phyloP scores from a whole-genome alignment of 2,888 invertebrate genomes.

The Caenorhabditis angaria region DNA sequence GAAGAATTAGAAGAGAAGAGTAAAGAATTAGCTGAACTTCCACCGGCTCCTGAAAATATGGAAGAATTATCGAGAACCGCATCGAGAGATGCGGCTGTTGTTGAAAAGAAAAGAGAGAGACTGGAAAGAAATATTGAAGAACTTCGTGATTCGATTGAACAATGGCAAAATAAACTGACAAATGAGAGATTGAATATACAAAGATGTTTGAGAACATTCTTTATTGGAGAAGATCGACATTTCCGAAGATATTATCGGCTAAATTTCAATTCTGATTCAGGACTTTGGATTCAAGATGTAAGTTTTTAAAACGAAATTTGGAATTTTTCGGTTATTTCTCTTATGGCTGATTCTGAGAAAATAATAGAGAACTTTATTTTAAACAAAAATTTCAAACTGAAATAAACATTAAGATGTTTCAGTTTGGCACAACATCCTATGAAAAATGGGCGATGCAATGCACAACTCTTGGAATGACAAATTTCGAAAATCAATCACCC shows the following conservation, averaged over 20 bases:
- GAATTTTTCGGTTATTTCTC: too few relatives aligned
- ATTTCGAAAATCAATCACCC: constrained; percentile 11
- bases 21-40: too few relatives aligned
- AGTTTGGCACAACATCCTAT: constrained; percentile 40
- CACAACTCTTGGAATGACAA: constrained; percentile 12
- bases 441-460: constrained; percentile 38
- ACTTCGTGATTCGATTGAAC: too few relatives aligned
- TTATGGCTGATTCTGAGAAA: not conserved
- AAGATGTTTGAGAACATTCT: constrained; percentile 3
- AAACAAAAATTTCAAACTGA: not conserved
- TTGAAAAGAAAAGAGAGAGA: not conserved
- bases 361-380: not conserved
- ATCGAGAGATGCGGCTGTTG: not conserved
- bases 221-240: constrained; percentile 55
- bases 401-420: constrained; percentile 10
- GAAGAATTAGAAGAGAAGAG: too few relatives aligned
- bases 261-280: constrained; percentile 43
- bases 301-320: constrained; percentile 15
- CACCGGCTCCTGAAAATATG: too few relatives aligned
- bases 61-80: too few relatives aligned
- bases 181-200: not conserved
- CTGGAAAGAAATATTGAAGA: not conserved
- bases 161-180: not conserved
- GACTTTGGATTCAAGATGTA: constrained; percentile 60
- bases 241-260: constrained; percentile 55